Evolutionary conservation across 2,113 vertebrate species (phyloP).

Genomic region (Pogonocichla stellata): DNA sequence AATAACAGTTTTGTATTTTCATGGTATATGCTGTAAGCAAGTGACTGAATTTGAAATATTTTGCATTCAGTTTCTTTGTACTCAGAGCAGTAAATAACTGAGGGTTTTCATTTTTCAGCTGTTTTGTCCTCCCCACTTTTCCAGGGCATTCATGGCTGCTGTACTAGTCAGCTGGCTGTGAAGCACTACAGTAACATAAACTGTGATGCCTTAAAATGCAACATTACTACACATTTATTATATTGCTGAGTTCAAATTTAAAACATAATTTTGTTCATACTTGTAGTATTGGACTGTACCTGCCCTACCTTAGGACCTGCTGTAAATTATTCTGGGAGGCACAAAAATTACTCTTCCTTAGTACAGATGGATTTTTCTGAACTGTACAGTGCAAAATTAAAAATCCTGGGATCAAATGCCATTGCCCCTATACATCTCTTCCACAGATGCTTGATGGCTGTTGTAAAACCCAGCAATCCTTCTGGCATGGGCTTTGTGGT

Average conservation of each 20-base stretch:
- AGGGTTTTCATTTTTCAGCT: not conserved
- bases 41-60: not conserved
- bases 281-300: not conserved
- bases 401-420: not conserved
- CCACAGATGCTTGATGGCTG: not conserved
- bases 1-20: not conserved
- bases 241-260: not conserved
- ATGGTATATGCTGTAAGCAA: not conserved
- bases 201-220: not conserved
- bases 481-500: not conserved
- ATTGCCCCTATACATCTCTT: not conserved
- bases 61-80: not conserved
- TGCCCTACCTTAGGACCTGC: not conserved
- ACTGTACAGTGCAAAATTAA: not conserved
- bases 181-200: not conserved
- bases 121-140: not conserved
- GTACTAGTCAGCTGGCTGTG: not conserved
- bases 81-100: not conserved
- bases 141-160: not conserved
- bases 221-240: not conserved
- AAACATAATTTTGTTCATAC: not conserved
- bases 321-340: not conserved
- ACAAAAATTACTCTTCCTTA: not conserved
- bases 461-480: not conserved
- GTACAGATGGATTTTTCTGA: not conserved